Conservation (phyloP, 2,113 vertebrate species). For the Prionailurus bengalensis region DNA sequence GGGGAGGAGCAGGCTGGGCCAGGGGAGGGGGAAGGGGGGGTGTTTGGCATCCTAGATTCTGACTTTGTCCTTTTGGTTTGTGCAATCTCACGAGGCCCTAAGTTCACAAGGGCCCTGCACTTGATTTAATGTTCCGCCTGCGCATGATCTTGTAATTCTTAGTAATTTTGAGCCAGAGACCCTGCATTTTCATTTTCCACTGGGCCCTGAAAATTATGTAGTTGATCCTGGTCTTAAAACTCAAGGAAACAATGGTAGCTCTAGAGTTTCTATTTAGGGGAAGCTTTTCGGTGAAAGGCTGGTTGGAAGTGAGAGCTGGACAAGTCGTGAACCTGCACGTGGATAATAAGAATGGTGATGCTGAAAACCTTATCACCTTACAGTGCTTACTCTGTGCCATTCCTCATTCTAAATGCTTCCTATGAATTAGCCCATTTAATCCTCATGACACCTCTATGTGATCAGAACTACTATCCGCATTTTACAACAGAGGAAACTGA, state of each 20-base stretch:
- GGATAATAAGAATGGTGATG: neutral
- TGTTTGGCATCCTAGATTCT: neutral
- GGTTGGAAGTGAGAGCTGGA: neutral
- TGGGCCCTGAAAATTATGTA: neutral
- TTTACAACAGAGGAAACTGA: neutral
- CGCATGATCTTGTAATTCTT: neutral
- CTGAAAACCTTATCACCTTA: neutral
- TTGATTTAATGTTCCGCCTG: neutral
- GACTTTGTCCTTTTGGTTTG: neutral
- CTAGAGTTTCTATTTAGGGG: neutral
- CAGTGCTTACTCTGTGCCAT: neutral
- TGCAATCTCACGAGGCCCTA: neutral
- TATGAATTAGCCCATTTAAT: neutral
- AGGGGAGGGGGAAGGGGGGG: neutral
- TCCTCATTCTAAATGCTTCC: neutral
- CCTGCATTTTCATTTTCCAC: neutral
- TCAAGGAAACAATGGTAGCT: neutral
- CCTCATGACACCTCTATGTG: neutral
- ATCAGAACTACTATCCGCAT: neutral
- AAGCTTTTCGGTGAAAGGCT: neutral
- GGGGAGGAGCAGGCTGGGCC: neutral
- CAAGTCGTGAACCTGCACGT: neutral
- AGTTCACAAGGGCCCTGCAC: neutral
- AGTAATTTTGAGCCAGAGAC: neutral
- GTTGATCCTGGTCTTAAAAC: neutral